These are phyloP conservation scores for Pantherophis vulpinus DNA, from an alignment of 2,797 vertebrate species.

Conservation along the genomic window DNA sequence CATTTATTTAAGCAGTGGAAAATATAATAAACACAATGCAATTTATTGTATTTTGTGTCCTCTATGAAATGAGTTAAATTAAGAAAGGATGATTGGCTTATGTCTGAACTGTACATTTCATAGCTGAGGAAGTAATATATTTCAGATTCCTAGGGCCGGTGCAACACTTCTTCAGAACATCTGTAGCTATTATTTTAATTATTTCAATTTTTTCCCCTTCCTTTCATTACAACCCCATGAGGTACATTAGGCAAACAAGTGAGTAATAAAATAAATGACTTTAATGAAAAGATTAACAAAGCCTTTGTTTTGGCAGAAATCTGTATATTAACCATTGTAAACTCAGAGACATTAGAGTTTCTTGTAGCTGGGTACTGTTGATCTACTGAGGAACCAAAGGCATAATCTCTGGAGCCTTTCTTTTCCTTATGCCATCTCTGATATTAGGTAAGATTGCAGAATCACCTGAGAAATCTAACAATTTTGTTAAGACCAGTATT, in stretches of 20 bases:
- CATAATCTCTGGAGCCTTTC: too few relatives aligned
- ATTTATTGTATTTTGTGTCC: neutral
- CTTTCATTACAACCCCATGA: neutral
- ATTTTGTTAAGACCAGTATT: neutral
- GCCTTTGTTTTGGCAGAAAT: neutral
- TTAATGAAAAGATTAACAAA: neutral
- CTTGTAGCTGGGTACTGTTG: neutral
- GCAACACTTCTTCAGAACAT: neutral
- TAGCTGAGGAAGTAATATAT: neutral
- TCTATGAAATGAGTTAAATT: neutral
- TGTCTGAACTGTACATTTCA: neutral
- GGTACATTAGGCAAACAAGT: neutral
- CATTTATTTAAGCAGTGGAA: neutral
- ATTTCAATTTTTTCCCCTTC: neutral
- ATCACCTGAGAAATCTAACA: neutral
- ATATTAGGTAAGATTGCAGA: neutral
- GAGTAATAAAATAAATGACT: neutral
- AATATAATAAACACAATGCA: neutral
- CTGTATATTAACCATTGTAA: neutral
- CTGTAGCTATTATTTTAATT: neutral
- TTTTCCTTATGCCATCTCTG: neutral
- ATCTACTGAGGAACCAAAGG: neutral
- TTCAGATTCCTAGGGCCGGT: neutral
- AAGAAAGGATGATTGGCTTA: neutral
- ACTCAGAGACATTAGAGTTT: neutral